Percentiles rank a stretch among this genome's conserved stretches.
These are phyloP conservation scores for Salvelinus alpinus DNA, from an alignment of 2,113 vertebrate species.

Conservation along the genomic window DNA sequence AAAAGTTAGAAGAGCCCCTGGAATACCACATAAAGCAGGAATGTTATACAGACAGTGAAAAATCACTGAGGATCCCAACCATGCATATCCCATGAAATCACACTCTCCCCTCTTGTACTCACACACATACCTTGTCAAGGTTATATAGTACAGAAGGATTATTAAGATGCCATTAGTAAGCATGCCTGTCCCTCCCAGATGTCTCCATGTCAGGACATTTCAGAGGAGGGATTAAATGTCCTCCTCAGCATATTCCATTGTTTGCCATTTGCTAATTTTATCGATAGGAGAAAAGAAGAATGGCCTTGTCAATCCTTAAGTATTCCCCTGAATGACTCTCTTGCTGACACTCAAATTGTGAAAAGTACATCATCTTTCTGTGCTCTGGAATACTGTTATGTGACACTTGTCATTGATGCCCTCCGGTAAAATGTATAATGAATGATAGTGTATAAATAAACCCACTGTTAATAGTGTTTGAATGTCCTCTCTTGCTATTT, in stretches of 20 bases:
- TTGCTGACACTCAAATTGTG: background rate
- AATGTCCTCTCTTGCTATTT: conserved; percentile 1
- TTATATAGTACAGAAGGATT: conserved; percentile 11
- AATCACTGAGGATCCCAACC: background rate
- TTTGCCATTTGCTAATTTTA: background rate
- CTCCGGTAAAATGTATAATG: background rate
- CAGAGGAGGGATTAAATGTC: conserved; percentile 1
- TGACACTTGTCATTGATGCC: background rate
- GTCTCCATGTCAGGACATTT: background rate
- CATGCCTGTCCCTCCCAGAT: background rate
- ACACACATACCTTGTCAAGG: conserved; percentile 13
- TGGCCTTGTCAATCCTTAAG: background rate
- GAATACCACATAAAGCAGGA: background rate
- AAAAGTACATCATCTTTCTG: background rate
- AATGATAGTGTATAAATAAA: background rate
- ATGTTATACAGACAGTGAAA: background rate
- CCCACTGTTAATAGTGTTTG: background rate
- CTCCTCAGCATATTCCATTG: conserved; percentile 7
- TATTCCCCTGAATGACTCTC: background rate
- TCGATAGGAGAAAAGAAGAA: background rate
- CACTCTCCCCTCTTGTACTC: background rate
- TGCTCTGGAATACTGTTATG: background rate
- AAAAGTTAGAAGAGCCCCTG: too few species aligned
- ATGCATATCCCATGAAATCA: background rate
- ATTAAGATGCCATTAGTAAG: conserved; percentile 15